These are phyloP conservation scores for Peromyscus polionotus DNA, from an alignment of 2,113 vertebrate genomes.

Conservation along the genomic window DNA sequence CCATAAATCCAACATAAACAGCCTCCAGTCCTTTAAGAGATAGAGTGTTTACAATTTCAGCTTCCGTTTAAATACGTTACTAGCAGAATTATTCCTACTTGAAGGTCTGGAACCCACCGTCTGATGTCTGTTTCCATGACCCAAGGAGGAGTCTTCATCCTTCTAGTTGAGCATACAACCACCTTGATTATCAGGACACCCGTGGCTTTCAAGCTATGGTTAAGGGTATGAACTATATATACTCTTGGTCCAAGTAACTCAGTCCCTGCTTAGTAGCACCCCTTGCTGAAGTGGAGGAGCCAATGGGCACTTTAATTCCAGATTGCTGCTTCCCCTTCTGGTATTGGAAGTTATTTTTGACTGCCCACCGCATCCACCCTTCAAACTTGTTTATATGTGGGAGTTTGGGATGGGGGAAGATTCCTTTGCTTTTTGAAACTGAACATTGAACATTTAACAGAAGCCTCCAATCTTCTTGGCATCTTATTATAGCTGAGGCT, in stretches of 20 bases:
- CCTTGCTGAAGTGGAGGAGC: not conserved
- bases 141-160: not conserved
- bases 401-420: not conserved
- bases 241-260: not conserved
- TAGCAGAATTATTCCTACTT: not conserved
- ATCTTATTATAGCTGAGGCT: not conserved
- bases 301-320: not conserved
- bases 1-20: not conserved
- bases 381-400: not conserved
- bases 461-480: not conserved
- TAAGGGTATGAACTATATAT: not conserved
- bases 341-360: not conserved
- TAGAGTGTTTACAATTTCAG: not conserved
- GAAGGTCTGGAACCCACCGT: not conserved
- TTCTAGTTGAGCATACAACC: not conserved
- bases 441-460: constrained; percentile 2
- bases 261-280: not conserved
- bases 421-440: constrained; percentile 30
- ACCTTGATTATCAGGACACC: not conserved
- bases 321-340: constrained; percentile 28
- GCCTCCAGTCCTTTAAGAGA: not conserved
- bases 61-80: not conserved
- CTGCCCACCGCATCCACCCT: not conserved
- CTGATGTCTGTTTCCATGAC: not conserved
- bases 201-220: not conserved